Conservation (phyloP, 1,140 invertebrate genomes). For the Anoplophora glabripennis region DNA sequence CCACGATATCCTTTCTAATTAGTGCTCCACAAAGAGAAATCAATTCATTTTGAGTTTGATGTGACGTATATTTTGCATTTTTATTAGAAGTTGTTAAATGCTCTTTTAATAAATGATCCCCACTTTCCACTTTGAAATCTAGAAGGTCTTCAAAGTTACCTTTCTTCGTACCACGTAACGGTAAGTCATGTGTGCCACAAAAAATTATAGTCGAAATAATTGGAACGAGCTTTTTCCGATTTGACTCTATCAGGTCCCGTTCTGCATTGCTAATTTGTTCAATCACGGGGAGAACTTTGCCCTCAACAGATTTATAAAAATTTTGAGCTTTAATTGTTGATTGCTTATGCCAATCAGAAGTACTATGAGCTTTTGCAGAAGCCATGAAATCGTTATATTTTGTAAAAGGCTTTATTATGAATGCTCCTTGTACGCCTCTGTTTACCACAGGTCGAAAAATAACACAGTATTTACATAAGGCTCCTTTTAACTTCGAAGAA, state of each 20-base stretch:
- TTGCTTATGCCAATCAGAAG: conserved; percentile 9
- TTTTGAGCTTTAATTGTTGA: conserved; percentile 9
- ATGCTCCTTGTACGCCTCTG: not conserved
- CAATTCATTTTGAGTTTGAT: conserved; percentile 18
- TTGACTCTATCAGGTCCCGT: conserved; percentile 3
- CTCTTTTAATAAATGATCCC: not conserved
- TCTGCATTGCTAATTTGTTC: conserved; percentile 8
- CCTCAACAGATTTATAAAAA: conserved; percentile 2
- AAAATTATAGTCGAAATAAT: too few relatives aligned
- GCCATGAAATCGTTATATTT: conserved; percentile 2
- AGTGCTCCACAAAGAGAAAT: conserved; percentile 8
- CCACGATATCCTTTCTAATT: conserved; percentile 4
- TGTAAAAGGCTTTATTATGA: conserved; percentile 2
- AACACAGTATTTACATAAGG: too few relatives aligned
- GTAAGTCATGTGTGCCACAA: conserved; percentile 7
- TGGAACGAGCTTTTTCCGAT: too few relatives aligned
- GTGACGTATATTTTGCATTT: conserved; percentile 17
- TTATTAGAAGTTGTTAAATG: conserved; percentile 10
- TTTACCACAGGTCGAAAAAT: not conserved
- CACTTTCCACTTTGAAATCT: conserved; percentile 18
- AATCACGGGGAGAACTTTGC: conserved; percentile 1
- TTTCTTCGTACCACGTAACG: conserved; percentile 6
- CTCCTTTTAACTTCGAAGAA: conserved; percentile 6
- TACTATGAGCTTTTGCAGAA: not conserved
- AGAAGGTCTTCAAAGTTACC: conserved; percentile 17